Base-by-base conservation (phyloP, 2,888 invertebrate genomes). In the Cerceris rybyensis region DNA sequence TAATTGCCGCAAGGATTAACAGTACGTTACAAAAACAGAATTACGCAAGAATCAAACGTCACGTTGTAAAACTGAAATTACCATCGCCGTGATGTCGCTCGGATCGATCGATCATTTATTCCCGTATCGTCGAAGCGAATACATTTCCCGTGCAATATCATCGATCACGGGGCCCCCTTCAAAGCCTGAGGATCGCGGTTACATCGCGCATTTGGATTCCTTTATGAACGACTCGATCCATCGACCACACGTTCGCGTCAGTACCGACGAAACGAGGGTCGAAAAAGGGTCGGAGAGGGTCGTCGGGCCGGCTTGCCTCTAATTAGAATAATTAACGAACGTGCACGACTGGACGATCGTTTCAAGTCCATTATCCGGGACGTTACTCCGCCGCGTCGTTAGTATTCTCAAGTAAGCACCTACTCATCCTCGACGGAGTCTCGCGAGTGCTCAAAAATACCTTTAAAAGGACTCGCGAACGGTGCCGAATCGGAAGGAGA, bases 311-410 rank as follows among this genome's bases (percentile, higher is more conserved):
- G 70, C 65, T 80, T 50, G 74, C 61, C 71, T 83, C 75, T 85
- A 87, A 86, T 86, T 87, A 87, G 84, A 87, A 87, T 86, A 86
- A 86, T 86, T 85, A 84, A 84, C 83, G 75, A 86, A 86, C 78
- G 65, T 70, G 60, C 68, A 39, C 69, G 75, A 50, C 69, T 70
- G 70, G 57, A 78, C 71, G 79, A 82, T 80, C 71, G 72, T 70
- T 64, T 55, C 66, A 42, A 68, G 70, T 70, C 46, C 76, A 59
- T 77, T 85, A 78, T 57, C 64, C 69, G 57, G 69, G 13, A 49
- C 55, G 39, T 61, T 63, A 60, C 54, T 46, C 54, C 60, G 54
- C 5, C 43, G 49, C 65, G 52, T 64, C 64, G 63, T 55, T 41
- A 61, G 66, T 63, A 74, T 85, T 78, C 70, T 63, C 70, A 28